Evolutionary conservation across 2,113 vertebrate species (phyloP).

Genomic region (Gymnobelideus leadbeateri): DNA sequence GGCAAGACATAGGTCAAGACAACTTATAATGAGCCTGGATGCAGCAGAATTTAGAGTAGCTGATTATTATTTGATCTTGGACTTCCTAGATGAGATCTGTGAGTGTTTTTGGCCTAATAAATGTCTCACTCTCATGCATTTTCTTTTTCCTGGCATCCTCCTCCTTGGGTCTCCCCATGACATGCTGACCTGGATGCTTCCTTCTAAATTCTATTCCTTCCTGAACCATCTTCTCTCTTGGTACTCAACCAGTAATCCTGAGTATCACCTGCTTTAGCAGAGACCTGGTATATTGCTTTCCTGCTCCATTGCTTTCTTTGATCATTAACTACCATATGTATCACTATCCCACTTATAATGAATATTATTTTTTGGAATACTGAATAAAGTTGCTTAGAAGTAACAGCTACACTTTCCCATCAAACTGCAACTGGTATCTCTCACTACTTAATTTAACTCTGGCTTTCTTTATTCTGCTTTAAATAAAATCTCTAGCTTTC

Average conservation of each 20-base stretch:
- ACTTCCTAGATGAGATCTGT: background rate
- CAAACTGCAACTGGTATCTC: constrained; percentile 78
- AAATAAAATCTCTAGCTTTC: constrained; percentile 78
- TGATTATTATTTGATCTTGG: background rate
- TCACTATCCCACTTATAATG: background rate
- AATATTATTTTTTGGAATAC: constrained; percentile 45
- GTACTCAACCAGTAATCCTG: background rate
- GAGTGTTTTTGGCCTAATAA: background rate
- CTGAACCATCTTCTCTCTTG: background rate
- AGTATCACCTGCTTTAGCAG: background rate
- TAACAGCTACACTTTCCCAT: constrained; percentile 76
- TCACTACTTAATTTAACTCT: constrained; percentile 76
- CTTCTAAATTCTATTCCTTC: background rate
- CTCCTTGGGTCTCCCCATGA: background rate
- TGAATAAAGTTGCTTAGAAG: constrained; percentile 79
- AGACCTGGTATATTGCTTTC: background rate
- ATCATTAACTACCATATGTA: background rate
- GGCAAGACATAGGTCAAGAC: no score
- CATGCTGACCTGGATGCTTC: background rate
- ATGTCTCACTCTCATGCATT: background rate
- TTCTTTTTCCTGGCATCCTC: background rate
- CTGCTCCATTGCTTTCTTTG: background rate
- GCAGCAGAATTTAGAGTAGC: background rate
- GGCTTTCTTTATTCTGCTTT: constrained; percentile 77
- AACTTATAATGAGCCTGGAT: no score